Percentiles rank a stretch among this genome's conserved stretches.
phyloP scores from a whole-genome alignment of 92 coral and sea anemone species.

The Palythoa grandis region DNA sequence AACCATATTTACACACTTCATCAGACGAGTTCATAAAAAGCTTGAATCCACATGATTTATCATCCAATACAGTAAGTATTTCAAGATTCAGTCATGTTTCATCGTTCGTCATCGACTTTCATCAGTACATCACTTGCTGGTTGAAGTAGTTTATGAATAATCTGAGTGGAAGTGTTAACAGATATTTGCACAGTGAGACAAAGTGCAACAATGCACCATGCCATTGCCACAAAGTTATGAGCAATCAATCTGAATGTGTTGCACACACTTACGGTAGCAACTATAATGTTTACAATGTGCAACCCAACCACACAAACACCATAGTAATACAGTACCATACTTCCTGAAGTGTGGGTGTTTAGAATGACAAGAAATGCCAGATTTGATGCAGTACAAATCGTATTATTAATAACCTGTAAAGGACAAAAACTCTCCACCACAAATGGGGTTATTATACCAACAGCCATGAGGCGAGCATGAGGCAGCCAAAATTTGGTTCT shows the following conservation, averaged over 20 bases:
- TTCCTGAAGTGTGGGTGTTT: background rate
- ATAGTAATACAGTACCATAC: slow-evolving; percentile 3
- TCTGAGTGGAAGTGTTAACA: slow-evolving; percentile 9
- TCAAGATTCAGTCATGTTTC: background rate
- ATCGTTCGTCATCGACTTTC: background rate
- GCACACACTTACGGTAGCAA: background rate
- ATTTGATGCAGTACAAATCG: background rate
- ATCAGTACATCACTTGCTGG: background rate
- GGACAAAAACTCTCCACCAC: slow-evolving; percentile 17
- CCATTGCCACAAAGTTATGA: slow-evolving; percentile 9
- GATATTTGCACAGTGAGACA: slow-evolving; percentile 19
- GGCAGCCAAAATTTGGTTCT: background rate
- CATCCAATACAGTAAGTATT: too few relatives aligned
- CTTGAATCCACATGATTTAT: too few relatives aligned
- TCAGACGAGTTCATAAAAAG: too few relatives aligned
- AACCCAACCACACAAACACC: slow-evolving; percentile 8
- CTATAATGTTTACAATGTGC: background rate
- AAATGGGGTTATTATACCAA: slow-evolving; percentile 20
- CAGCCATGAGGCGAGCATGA: slow-evolving; percentile 16
- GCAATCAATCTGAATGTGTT: slow-evolving; percentile 3
- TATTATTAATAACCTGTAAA: slow-evolving; percentile 4
- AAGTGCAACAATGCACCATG: slow-evolving; percentile 32
- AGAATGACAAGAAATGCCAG: slow-evolving; percentile 30
- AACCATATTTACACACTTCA: too few relatives aligned
- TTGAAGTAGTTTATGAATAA: slow-evolving; percentile 11